Conservation (phyloP, 2,797 vertebrate genomes). For the Rhinogobio ventralis region DNA sequence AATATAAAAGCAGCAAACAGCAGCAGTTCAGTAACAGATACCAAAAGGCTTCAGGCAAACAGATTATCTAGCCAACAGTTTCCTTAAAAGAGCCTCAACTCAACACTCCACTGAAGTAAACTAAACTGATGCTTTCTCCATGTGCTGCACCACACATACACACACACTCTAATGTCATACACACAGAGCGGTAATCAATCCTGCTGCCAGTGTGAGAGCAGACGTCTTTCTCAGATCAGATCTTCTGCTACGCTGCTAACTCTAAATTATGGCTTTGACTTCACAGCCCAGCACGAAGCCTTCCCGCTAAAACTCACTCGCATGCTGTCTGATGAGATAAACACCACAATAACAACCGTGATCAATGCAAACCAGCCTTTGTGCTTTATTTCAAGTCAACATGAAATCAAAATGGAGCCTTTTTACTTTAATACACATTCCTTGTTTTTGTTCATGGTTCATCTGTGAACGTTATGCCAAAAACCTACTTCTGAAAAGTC, state of each 20-base stretch:
- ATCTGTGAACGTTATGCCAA: background rate
- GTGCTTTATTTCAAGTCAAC: conserved; percentile 8
- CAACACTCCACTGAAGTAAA: conserved; percentile 38
- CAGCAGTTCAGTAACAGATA: conserved; percentile 42
- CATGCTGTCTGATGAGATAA: conserved; percentile 70
- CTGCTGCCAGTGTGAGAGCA: conserved; percentile 68
- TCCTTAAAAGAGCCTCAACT: conserved; percentile 27
- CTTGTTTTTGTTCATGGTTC: background rate
- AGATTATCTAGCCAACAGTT: conserved; percentile 19
- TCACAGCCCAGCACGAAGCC: conserved; percentile 72
- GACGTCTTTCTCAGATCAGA: conserved; percentile 65
- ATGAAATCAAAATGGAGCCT: background rate
- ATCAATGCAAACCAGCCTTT: conserved; percentile 18
- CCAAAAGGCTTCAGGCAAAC: conserved; percentile 29
- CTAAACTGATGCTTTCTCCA: conserved; percentile 65
- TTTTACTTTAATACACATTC: background rate
- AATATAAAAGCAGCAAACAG: conserved; percentile 27
- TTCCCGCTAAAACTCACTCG: conserved; percentile 71
- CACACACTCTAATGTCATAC: conserved; percentile 66
- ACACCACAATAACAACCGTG: conserved; percentile 46
- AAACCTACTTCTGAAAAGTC: background rate
- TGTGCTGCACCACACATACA: conserved; percentile 64
- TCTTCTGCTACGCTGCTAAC: conserved; percentile 70
- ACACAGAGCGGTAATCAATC: conserved; percentile 70
- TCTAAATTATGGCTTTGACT: conserved; percentile 73